Conservation (phyloP, 2,797 vertebrate genomes). For the Ctenopoma multispine region DNA sequence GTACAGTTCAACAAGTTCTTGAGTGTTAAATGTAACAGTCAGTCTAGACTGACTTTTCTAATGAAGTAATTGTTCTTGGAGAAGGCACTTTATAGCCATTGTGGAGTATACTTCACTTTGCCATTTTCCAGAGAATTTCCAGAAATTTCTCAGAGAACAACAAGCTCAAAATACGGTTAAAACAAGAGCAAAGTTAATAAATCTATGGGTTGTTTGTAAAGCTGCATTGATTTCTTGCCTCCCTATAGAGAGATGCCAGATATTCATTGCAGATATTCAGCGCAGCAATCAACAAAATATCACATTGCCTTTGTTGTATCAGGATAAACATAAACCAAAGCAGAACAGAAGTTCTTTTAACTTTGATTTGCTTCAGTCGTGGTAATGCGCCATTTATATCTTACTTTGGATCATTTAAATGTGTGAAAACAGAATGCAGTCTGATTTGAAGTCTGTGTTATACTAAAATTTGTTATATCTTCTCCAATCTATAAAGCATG, state of each 20-base stretch:
- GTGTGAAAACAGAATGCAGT: conserved; percentile 14
- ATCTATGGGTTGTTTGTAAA: not conserved
- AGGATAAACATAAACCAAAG: not conserved
- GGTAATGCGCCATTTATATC: not conserved
- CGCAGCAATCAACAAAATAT: conserved; percentile 16
- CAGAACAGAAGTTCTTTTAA: conserved; percentile 1
- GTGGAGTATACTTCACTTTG: not conserved
- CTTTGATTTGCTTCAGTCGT: not conserved
- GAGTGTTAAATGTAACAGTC: too few species aligned
- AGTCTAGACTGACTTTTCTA: conserved; percentile 20
- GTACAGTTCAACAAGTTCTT: too few species aligned
- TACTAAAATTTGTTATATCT: conserved; percentile 20
- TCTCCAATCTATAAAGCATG: conserved; percentile 32
- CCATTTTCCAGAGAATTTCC: too few species aligned
- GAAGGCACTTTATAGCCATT: not conserved
- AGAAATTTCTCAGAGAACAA: too few species aligned
- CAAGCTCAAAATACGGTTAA: not conserved
- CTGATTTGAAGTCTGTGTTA: conserved; percentile 4
- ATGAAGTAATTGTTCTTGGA: conserved; percentile 41
- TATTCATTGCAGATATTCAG: not conserved
- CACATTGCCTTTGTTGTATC: conserved; percentile 7
- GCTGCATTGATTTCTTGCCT: conserved; percentile 21
- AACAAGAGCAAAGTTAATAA: not conserved
- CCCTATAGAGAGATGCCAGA: not conserved
- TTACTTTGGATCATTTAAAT: not conserved